Conservation (phyloP, 2,797 vertebrate genomes). For the Rhinatrema bivittatum region DNA sequence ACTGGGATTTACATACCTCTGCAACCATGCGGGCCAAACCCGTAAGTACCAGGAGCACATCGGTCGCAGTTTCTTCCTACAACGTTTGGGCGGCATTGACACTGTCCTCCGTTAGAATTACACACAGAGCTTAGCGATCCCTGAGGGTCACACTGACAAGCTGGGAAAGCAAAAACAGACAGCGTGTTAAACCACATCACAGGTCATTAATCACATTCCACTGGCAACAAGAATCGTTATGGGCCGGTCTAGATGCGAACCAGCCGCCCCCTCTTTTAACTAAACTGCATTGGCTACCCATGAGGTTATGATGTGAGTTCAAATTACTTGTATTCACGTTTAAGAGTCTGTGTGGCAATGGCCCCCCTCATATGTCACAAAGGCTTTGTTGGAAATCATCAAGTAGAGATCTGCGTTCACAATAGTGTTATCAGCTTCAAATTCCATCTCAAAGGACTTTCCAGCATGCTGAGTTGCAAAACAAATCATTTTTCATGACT, state of each 20-base stretch:
- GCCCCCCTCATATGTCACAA: no score
- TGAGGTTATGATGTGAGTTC: no score
- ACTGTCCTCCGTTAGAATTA: conserved; percentile 83
- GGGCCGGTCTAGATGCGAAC: no score
- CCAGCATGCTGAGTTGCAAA: no score
- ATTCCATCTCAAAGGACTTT: no score
- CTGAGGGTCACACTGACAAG: conserved; percentile 88
- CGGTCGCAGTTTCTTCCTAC: conserved; percentile 79
- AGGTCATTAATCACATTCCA: not conserved
- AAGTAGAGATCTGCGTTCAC: no score
- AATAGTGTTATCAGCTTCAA: no score
- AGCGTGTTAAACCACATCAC: not conserved
- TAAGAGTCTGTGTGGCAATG: not conserved
- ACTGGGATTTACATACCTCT: conserved; percentile 65
- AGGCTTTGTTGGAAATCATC: no score
- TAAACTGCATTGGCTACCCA: no score
- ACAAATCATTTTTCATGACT: no score
- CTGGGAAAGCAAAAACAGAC: conserved; percentile 42
- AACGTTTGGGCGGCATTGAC: conserved; percentile 82
- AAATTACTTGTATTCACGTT: not conserved
- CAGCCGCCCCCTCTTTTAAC: no score
- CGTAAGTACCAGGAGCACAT: conserved; percentile 81
- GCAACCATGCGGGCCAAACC: conserved; percentile 88
- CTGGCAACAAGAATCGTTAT: not conserved
- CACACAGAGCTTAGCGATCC: conserved; percentile 90